Conservation (phyloP, 2,797 vertebrate species). For the Acanthurus lineatus region DNA sequence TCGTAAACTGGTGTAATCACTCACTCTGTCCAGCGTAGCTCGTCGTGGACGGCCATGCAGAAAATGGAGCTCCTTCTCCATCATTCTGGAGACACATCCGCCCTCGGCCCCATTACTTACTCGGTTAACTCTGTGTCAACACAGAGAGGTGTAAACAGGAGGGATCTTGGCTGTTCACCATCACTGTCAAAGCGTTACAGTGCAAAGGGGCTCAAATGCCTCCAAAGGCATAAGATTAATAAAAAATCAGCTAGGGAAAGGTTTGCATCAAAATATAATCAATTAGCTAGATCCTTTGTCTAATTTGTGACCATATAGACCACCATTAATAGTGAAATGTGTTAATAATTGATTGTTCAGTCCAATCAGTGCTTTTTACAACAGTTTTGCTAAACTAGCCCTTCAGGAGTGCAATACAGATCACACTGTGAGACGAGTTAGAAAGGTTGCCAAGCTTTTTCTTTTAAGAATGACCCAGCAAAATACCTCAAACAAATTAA, state of each 20-base stretch:
- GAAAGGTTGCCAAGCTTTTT: slow-evolving; percentile 19
- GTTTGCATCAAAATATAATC: background rate
- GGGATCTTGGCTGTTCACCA: slow-evolving; percentile 20
- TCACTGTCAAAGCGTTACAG: slow-evolving; percentile 16
- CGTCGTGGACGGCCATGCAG: slow-evolving; percentile 59
- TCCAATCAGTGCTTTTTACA: slow-evolving; percentile 8
- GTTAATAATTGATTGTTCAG: background rate
- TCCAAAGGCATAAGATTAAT: slow-evolving; percentile 32
- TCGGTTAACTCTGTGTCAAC: slow-evolving; percentile 59
- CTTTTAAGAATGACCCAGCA: slow-evolving; percentile 41
- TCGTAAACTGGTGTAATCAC: slow-evolving; percentile 58
- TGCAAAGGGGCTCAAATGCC: background rate
- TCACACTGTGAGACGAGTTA: background rate
- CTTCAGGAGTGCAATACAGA: background rate
- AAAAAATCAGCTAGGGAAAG: slow-evolving; percentile 44
- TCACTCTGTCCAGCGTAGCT: slow-evolving; percentile 37
- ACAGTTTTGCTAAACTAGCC: background rate
- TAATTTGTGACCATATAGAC: background rate
- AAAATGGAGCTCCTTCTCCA: slow-evolving; percentile 65
- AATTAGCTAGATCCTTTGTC: background rate
- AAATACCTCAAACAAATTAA: slow-evolving; percentile 36
- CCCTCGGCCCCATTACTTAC: slow-evolving; percentile 62
- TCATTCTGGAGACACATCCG: slow-evolving; percentile 55
- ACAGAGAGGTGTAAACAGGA: slow-evolving; percentile 62
- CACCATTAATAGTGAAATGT: background rate